Percentiles rank a stretch among this genome's conserved stretches.
Evolutionary conservation across 2,113 vertebrate species (phyloP).

Genomic region (Calidris pugnax): DNA sequence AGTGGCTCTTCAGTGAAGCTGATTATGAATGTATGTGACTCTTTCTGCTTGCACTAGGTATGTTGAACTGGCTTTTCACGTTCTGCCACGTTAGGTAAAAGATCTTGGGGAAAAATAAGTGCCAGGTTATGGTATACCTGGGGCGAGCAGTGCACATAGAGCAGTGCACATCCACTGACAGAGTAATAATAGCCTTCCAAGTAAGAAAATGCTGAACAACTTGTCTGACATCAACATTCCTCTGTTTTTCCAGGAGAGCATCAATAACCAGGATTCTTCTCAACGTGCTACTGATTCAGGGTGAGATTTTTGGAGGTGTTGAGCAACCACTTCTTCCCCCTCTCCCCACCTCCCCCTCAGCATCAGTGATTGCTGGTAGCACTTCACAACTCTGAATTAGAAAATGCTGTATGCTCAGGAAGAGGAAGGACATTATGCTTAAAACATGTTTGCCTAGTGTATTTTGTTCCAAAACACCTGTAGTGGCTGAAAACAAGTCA

Average conservation of each 20-base stretch:
- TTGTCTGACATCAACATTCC: neutral
- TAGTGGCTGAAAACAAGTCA: neutral
- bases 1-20: neutral
- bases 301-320: neutral
- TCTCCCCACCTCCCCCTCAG: neutral
- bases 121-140: neutral
- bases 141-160: neutral
- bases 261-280: neutral
- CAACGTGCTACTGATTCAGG: neutral
- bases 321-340: neutral
- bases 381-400: neutral
- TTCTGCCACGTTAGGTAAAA: neutral
- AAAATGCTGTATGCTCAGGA: neutral
- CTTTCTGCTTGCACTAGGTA: neutral
- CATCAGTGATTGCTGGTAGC: neutral
- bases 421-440: neutral
- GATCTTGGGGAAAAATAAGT: neutral
- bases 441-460: neutral
- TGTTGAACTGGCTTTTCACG: conserved; percentile 11
- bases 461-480: neutral
- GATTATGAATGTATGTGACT: neutral
- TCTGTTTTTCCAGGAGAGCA: neutral
- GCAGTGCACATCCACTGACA: neutral
- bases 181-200: neutral
- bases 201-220: neutral